Evolutionary conservation across 2,113 vertebrate species (phyloP), one percentile per base, ranked within the genome.

Genomic region (Odocoileus virginianus): DNA sequence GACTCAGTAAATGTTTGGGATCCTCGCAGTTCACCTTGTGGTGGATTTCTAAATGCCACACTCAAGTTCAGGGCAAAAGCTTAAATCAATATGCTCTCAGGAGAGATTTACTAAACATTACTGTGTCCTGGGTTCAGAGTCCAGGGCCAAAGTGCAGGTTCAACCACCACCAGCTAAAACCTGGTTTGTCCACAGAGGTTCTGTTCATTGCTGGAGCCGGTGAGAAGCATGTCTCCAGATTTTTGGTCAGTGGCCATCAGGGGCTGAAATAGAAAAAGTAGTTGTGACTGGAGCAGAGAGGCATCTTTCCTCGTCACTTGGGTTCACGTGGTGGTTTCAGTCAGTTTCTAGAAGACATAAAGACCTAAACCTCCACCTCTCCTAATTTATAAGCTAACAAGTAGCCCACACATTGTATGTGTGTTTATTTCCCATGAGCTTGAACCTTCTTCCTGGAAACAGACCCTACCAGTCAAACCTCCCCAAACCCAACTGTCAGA

Each of bases 21-120:
- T 96, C 58, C 40, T 71, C 82, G 52, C 28, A 54, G 36, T 83
- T 52, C 58, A 94, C 12, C 79, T 78, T 85, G 81, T 47, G 43
- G 47, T 92, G 52, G 74, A 7, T 94, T 94, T 95, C 91, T 95
- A 91, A 91, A 96, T 87, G 57, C 55, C 93, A 94, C 57, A 4
- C 79, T 96, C 84, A 88, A 54, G 55, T 94, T 89, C 82, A 89
- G 71, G 95, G 61, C 55, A 81, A 95, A 97, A 84, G 36, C 91
- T 92, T 96, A 57, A 94, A 67, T 94, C 84, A 82, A 3, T 76
- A 19, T 92, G 52, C 54, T 28, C 87, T 94, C 79, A 55, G 33
- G 47, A 81, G 50, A 89, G 45, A 21, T 54, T 91, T 86, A 87
- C 64, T 96, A 82, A 94, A n/a, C 14, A 19, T 86, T 71, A 40